Percentiles rank a stretch among this genome's conserved stretches.
Evolutionary conservation across 2,888 invertebrate genomes (phyloP).

Genomic region (Xestia sexstrigata): DNA sequence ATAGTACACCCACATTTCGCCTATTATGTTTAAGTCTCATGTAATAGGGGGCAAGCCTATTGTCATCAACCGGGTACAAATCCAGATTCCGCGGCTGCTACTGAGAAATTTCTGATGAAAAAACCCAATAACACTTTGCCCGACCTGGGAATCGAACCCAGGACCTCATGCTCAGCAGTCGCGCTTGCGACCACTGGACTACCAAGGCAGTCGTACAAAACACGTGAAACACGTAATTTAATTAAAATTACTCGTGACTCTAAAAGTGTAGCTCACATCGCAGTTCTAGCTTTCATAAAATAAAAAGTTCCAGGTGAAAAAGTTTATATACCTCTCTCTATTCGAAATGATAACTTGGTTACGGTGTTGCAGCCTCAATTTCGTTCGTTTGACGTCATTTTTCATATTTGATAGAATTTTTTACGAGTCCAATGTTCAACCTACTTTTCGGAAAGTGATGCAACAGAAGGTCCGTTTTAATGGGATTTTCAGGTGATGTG

Average conservation of each 20-base stretch:
- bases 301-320: constrained; percentile 39
- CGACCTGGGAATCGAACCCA: background rate
- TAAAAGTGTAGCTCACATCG: background rate
- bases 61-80: background rate
- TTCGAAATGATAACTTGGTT: constrained; percentile 54
- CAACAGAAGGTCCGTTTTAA: background rate
- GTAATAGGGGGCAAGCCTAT: background rate
- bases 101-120: background rate
- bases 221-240: background rate
- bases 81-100: background rate
- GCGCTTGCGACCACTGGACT: background rate
- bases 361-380: constrained; percentile 52
- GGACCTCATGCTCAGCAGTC: background rate
- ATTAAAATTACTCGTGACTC: background rate
- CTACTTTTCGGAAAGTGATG: constrained; percentile 41
- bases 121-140: background rate
- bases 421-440: constrained; percentile 44
- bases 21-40: too few relatives aligned
- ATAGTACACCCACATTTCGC: background rate
- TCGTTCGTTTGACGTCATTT: constrained; percentile 59
- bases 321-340: constrained; percentile 21
- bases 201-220: background rate
- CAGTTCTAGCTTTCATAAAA: constrained; percentile 24
- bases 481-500: constrained; percentile 20
- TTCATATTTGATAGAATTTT: constrained; percentile 65